Evolutionary conservation across 2,113 vertebrate species (phyloP).

Genomic region (Phrynosoma platyrhinos): DNA sequence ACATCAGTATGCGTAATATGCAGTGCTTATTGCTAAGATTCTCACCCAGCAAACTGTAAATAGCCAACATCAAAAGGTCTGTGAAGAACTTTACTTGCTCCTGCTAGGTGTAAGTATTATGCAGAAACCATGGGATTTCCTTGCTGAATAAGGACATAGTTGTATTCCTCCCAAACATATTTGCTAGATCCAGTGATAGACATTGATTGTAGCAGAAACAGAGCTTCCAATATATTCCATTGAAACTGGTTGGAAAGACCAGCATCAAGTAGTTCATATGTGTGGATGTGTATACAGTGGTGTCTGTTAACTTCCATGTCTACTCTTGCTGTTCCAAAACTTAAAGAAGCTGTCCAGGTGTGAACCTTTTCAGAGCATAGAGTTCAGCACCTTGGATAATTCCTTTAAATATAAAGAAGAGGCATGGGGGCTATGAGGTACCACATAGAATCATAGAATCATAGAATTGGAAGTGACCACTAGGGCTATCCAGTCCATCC

Average conservation of each 20-base stretch:
- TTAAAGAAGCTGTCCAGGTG: too few relatives aligned
- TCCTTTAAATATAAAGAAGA: too few relatives aligned
- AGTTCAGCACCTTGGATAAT: too few relatives aligned
- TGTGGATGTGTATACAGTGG: background rate
- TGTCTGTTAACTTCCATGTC: too few relatives aligned
- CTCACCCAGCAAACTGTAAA: background rate
- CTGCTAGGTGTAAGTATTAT: background rate
- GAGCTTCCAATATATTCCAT: too few relatives aligned
- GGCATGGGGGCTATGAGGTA: too few relatives aligned
- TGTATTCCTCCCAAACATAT: background rate
- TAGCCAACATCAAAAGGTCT: background rate
- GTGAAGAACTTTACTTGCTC: background rate
- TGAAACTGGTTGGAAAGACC: background rate
- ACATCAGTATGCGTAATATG: too few relatives aligned
- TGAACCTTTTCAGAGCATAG: too few relatives aligned
- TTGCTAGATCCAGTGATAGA: background rate
- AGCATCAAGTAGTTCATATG: background rate
- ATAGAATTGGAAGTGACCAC: too few relatives aligned
- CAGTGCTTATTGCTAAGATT: background rate
- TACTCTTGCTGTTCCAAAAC: too few relatives aligned
- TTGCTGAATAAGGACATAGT: background rate
- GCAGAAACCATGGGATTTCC: background rate
- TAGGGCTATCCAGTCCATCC: too few relatives aligned
- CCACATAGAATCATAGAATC: too few relatives aligned
- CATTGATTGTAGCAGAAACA: background rate